Conservation (phyloP, 2,888 invertebrate species). For the Gibbula magus region DNA sequence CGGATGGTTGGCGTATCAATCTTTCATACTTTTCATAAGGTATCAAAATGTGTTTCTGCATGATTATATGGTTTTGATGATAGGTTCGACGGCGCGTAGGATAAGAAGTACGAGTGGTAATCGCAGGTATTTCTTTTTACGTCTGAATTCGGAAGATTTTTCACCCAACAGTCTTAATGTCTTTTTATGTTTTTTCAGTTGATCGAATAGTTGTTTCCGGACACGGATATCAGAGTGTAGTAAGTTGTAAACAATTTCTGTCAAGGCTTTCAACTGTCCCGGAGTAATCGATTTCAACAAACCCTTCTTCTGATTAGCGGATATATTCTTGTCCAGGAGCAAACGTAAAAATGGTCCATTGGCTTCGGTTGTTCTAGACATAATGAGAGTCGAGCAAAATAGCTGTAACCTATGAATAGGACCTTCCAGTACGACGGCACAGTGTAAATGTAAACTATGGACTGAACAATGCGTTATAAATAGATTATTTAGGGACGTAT, state of each 20-base stretch:
- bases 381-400: not conserved
- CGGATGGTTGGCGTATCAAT: not conserved
- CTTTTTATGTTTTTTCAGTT: not conserved
- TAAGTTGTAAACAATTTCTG: not conserved
- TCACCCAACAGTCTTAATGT: not conserved
- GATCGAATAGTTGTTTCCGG: not conserved
- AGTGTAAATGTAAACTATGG: too few species aligned
- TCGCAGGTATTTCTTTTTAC: not conserved
- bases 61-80: not conserved
- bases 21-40: constrained; percentile 5
- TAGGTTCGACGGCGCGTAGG: not conserved
- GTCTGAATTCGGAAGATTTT: not conserved
- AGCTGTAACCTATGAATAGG: not conserved
- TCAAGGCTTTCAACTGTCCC: constrained; percentile 5
- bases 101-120: not conserved
- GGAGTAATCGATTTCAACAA: not conserved
- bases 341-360: not conserved
- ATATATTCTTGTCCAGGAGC: not conserved
- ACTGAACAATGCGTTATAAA: too few species aligned
- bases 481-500: not conserved
- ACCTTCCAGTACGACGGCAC: too few species aligned
- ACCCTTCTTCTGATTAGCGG: not conserved
- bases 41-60: not conserved
- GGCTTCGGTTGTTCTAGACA: not conserved
- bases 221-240: not conserved